Evolutionary conservation across 1,140 invertebrate species (phyloP).

Genomic region (Physella acuta): DNA sequence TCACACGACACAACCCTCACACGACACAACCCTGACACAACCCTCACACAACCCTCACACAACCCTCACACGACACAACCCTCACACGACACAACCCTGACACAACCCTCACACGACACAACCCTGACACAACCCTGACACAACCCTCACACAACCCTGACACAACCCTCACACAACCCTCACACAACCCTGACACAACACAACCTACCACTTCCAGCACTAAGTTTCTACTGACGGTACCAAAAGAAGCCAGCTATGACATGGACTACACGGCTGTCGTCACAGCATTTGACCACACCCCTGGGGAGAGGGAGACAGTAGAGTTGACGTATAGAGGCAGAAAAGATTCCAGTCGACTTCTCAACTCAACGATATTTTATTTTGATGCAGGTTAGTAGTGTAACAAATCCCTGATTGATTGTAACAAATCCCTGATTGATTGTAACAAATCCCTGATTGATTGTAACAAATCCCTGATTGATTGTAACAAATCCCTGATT

Average conservation of each 20-base stretch:
- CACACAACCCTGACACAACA: too few species aligned
- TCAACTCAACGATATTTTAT: slow-evolving; percentile 2
- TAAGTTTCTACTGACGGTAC: slow-evolving; percentile 9
- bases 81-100: too few species aligned
- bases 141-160: too few species aligned
- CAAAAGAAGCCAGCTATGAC: slow-evolving; percentile 2
- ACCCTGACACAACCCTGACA: too few species aligned
- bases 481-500: background rate
- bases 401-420: background rate
- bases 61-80: too few species aligned
- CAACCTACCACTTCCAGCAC: slow-evolving; percentile 2
- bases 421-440: background rate
- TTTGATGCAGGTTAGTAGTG: slow-evolving; percentile 17
- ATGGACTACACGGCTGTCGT: background rate
- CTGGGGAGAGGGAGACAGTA: background rate
- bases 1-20: too few species aligned
- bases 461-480: background rate
- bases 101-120: too few species aligned
- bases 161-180: too few species aligned
- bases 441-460: background rate
- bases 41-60: too few species aligned
- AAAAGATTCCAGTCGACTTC: background rate
- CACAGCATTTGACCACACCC: background rate
- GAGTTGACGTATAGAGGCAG: background rate
- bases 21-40: too few species aligned